Conservation (phyloP, 1,140 invertebrate species). For the Zaprionus ornatus region DNA sequence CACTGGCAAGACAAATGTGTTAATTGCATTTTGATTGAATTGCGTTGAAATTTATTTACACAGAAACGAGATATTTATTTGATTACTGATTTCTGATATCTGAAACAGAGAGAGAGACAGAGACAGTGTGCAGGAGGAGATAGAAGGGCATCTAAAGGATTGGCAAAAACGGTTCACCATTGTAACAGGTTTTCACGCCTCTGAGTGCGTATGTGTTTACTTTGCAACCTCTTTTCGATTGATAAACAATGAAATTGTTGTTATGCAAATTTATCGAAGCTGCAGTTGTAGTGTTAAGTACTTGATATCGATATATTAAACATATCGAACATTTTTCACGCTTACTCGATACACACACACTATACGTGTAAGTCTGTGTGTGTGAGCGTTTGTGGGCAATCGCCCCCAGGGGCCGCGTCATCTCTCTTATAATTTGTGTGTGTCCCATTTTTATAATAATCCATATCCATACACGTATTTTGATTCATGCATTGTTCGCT, state of each 20-base stretch:
- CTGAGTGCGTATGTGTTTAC: slow-evolving; percentile 25
- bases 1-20: slow-evolving; percentile 48
- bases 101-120: neutral
- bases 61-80: slow-evolving; percentile 30
- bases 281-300: slow-evolving; percentile 8
- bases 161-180: neutral
- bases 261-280: neutral
- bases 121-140: neutral
- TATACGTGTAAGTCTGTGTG: neutral
- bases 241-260: neutral
- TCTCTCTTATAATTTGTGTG: slow-evolving; percentile 42
- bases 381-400: neutral
- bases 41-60: slow-evolving; percentile 61
- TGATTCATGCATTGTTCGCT: slow-evolving; percentile 63
- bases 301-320: neutral
- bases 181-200: slow-evolving; percentile 52
- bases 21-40: slow-evolving; percentile 76
- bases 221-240: slow-evolving; percentile 21
- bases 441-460: slow-evolving; percentile 79
- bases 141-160: too few species aligned
- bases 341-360: slow-evolving; percentile 2
- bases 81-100: slow-evolving; percentile 29
- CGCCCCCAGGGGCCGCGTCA: neutral
- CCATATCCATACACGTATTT: slow-evolving; percentile 78
- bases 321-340: neutral